Evolutionary conservation across 2,797 vertebrate genomes (phyloP), one percentile per base, ranked within the genome.

Genomic region (Rhynchotus rufescens): DNA sequence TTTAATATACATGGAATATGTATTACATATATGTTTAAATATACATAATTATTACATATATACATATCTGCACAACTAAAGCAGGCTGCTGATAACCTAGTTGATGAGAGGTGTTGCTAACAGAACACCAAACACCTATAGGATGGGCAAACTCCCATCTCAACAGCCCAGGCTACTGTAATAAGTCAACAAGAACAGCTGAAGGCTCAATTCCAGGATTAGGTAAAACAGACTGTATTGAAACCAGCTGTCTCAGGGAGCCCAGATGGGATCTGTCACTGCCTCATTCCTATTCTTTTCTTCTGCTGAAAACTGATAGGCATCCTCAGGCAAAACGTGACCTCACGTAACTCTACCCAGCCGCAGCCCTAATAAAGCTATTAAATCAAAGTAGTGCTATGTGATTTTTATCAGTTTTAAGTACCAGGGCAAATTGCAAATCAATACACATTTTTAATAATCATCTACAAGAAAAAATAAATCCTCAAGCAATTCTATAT

Each of bases 251-350:
- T 94, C 90, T 87, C 67, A 0, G 61, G 28, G 77, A 95, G 84
- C 74, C 93, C 94, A 96, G 94, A 95, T 94, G 93, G 94, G 88
- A 95, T 90, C 86, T 95, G 95, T 92, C 93, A 96, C 90, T 79
- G 90, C 92, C 94, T 95, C 93, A 90, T 87, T 90, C 80, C 78
- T 76, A 88, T 92, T 93, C 95, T 96, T 95, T 94, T 96, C 82
- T 94, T 94, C 87, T 80, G 5, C 84, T 88, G 95, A 94, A 96
- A 96, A 94, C 92, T 14, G 3, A 95, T 95, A 94, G 92, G 82
- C 84, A 77, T 96, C 84, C 92, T 16, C 92, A 91, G 94, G 92
- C 94, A 93, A 90, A 85, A 64, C 88, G 57, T 90, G 92, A 96
- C 95, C 92, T 49, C 80, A 84, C 80, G 80, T 89, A 95, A 93